Evolutionary conservation across 1,140 invertebrate species (phyloP).

Genomic region (Oryctes rhinoceros): DNA sequence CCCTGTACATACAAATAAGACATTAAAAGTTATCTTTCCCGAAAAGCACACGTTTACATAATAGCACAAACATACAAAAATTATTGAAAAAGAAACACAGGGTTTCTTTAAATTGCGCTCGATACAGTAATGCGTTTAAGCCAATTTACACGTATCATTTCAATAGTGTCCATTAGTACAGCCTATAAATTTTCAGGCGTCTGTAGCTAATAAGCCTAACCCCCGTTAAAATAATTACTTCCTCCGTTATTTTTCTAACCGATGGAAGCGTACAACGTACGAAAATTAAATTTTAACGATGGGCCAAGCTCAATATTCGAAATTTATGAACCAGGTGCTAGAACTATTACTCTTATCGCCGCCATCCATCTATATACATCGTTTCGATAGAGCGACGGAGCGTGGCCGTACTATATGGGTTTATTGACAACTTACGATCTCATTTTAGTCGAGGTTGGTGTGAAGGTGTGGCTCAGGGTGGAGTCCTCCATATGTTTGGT

Average conservation of each 20-base stretch:
- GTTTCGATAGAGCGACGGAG: constrained; percentile 19
- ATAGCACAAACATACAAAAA: too few species aligned
- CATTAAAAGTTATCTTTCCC: too few species aligned
- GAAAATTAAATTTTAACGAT: constrained; percentile 13
- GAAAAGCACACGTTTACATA: too few species aligned
- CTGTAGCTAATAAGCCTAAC: neutral
- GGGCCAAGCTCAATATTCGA: constrained; percentile 13
- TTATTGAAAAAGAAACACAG: too few species aligned
- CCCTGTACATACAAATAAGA: too few species aligned
- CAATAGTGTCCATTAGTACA: too few species aligned
- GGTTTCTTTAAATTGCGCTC: too few species aligned
- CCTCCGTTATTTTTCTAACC: neutral
- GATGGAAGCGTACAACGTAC: neutral
- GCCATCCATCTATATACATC: constrained; percentile 25
- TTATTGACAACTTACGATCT: constrained; percentile 44
- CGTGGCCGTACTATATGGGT: constrained; percentile 43
- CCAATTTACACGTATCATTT: too few species aligned
- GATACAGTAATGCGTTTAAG: too few species aligned
- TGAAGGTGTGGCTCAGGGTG: constrained; percentile 44
- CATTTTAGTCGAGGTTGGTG: constrained; percentile 42
- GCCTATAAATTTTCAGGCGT: too few species aligned
- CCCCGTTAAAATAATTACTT: neutral
- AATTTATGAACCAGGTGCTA: constrained; percentile 22
- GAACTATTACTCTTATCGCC: constrained; percentile 19
- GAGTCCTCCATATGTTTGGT: constrained; percentile 43